phyloP scores from a whole-genome alignment of 2,113 vertebrate species.

The Sialia sialis region DNA sequence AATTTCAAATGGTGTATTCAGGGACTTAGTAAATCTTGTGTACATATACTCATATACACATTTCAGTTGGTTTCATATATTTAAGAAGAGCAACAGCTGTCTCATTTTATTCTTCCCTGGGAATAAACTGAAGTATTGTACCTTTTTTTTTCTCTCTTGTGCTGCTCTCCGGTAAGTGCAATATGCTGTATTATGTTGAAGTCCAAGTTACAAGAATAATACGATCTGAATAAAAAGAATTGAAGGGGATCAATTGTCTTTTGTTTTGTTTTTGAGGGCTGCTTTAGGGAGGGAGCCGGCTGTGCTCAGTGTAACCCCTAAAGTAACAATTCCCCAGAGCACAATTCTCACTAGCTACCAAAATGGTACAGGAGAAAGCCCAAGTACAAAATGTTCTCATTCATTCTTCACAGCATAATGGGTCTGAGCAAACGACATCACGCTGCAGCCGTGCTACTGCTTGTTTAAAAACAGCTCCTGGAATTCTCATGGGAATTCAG shows the following conservation, averaged over 20 bases:
- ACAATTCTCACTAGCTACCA: background rate
- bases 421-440: rapidly evolving
- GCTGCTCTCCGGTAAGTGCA: conserved; percentile 81
- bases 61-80: conserved; percentile 41
- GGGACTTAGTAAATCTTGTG: conserved; percentile 70
- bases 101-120: conserved; percentile 23
- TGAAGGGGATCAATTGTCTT: conserved; percentile 10
- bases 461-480: background rate
- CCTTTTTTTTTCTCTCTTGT: conserved; percentile 55
- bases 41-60: conserved; percentile 37
- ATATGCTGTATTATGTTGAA: conserved; percentile 65
- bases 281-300: background rate
- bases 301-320: background rate
- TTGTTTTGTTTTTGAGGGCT: conserved; percentile 12
- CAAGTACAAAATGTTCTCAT: background rate
- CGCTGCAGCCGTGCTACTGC: rapidly evolving
- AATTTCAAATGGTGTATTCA: conserved; percentile 71
- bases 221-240: conserved; percentile 52
- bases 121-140: conserved; percentile 47
- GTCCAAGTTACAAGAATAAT: conserved; percentile 26
- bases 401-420: background rate
- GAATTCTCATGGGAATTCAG: background rate
- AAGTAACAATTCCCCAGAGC: background rate
- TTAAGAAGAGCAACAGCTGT: conserved; percentile 33
- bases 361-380: background rate